phyloP scores from a whole-genome alignment of 2,113 vertebrate species.

The Rhinoderma darwinii region DNA sequence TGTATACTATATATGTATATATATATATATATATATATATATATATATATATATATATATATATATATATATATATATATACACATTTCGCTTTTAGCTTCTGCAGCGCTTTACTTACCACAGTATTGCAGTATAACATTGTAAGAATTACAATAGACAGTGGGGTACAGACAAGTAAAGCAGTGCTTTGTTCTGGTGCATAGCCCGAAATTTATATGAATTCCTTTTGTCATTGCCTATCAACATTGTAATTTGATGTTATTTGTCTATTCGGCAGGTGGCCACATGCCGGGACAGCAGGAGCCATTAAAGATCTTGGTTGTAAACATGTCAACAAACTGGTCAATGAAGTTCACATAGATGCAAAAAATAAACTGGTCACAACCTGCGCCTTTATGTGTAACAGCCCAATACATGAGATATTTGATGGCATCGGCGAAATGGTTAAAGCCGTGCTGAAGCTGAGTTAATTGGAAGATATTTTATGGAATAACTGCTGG shows the following conservation, averaged over 20 bases:
- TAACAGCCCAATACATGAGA: conserved; percentile 78
- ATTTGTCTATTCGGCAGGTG: conserved; percentile 71
- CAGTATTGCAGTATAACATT: too few relatives aligned
- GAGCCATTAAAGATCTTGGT: conserved; percentile 75
- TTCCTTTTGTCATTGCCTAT: not conserved
- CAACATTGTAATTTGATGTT: not conserved
- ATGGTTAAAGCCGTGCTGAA: conserved; percentile 81
- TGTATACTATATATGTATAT: too few relatives aligned
- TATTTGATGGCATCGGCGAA: conserved; percentile 80
- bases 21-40: too few relatives aligned
- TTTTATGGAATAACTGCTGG: not conserved
- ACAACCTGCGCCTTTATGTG: conserved; percentile 86
- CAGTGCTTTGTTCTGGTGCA: too few relatives aligned
- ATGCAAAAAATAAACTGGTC: conserved; percentile 81
- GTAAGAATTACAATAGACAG: too few relatives aligned
- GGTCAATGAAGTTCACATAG: conserved; percentile 78
- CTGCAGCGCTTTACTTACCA: too few relatives aligned
- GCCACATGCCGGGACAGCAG: conserved; percentile 78
- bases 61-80: too few relatives aligned
- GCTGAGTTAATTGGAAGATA: conserved; percentile 66
- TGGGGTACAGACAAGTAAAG: too few relatives aligned
- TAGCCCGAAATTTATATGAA: too few relatives aligned
- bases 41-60: too few relatives aligned
- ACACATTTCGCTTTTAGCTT: too few relatives aligned
- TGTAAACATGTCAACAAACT: conserved; percentile 82